A percentile compares a stretch with the other conserved stretches of the same genome.
phyloP scores from a whole-genome alignment of 2,113 vertebrate genomes.

The Dicrurus megarhynchus region DNA sequence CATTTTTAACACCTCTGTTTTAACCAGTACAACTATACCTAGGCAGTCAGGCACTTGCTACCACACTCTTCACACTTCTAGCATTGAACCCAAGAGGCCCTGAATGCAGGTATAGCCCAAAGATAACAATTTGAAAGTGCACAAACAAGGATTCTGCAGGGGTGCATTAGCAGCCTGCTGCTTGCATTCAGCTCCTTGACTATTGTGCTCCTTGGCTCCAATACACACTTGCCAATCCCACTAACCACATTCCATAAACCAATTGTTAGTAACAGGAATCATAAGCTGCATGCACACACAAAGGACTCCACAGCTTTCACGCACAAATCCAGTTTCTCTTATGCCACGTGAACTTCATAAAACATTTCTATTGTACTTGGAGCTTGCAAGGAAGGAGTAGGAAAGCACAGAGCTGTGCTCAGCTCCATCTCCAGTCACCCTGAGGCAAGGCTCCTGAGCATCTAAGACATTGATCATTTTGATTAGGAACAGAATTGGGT shows the following conservation, averaged over 20 bases:
- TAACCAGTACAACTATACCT: not conserved
- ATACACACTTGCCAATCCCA: not conserved
- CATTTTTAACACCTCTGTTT: not conserved
- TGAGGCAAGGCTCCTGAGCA: not conserved
- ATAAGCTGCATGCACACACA: not conserved
- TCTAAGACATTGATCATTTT: accelerated
- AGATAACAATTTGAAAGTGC: not conserved
- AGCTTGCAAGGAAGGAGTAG: not conserved
- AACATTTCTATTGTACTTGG: not conserved
- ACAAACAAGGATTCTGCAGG: not conserved
- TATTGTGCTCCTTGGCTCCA: not conserved
- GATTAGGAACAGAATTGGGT: not conserved
- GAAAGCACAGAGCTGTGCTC: not conserved
- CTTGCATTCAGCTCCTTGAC: not conserved
- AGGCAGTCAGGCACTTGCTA: not conserved
- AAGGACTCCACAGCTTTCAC: not conserved
- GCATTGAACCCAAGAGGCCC: not conserved
- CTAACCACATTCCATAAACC: constrained; percentile 6
- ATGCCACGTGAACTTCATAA: not conserved
- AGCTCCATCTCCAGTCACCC: not conserved
- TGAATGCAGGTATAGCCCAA: not conserved
- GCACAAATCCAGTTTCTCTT: not conserved
- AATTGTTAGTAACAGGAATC: not conserved
- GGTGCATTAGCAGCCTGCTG: not conserved
- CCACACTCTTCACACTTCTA: not conserved